Conservation (phyloP, 2,113 vertebrate species). For the Tenebrosternarchus preto region DNA sequence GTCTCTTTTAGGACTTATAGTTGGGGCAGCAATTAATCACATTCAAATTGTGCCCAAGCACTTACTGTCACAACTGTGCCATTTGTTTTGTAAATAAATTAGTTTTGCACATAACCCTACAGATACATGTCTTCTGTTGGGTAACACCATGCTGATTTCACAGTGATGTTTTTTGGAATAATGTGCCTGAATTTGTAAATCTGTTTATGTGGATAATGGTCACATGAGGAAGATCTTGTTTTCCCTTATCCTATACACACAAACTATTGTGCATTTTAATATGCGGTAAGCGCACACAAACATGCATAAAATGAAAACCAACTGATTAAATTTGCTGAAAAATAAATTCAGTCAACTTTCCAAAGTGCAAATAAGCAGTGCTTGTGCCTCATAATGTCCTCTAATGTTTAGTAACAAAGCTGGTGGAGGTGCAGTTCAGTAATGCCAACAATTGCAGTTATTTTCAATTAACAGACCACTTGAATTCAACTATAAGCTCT, state of each 20-base stretch:
- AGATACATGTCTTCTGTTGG: constrained; percentile 5
- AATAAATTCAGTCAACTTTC: no score
- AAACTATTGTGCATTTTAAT: no score
- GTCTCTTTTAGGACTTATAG: constrained; percentile 74
- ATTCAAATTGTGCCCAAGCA: constrained; percentile 89
- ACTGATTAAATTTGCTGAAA: no score
- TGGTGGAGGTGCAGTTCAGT: no score
- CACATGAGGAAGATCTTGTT: neutral
- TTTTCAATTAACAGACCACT: no score
- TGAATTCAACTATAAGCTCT: no score
- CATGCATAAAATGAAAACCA: no score
- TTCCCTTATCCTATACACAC: neutral
- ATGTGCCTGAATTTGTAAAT: neutral
- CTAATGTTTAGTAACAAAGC: no score
- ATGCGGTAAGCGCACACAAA: no score
- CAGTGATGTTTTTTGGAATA: neutral
- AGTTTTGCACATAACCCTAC: constrained; percentile 90
- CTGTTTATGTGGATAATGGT: neutral
- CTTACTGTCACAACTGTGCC: constrained; percentile 90
- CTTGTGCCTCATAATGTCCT: no score
- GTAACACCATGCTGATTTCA: neutral
- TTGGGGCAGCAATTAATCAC: constrained; percentile 73
- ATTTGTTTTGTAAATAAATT: constrained; percentile 98
- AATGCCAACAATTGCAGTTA: no score
- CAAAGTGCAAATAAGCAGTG: no score